Evolutionary conservation across 1,140 invertebrate genomes (phyloP).

Genomic region (Battus philenor): DNA sequence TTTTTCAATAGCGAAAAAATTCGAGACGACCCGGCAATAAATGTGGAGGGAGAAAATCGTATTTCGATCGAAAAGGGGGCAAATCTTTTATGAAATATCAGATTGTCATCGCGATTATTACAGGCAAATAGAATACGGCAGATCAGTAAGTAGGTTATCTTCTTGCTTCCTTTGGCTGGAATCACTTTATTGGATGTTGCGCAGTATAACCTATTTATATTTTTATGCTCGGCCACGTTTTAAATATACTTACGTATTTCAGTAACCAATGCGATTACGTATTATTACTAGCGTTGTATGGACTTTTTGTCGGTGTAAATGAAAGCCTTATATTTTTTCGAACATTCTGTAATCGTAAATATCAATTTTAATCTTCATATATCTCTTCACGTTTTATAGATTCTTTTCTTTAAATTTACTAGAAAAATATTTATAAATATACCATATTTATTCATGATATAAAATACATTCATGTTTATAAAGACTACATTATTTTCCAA

Average conservation of each 20-base stretch:
- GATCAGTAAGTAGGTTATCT: constrained; percentile 74
- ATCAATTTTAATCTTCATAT: too few species aligned
- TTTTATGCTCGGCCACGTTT: constrained; percentile 39
- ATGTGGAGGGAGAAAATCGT: constrained; percentile 69
- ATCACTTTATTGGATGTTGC: constrained; percentile 68
- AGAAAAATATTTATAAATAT: too few species aligned
- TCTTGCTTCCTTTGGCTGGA: constrained; percentile 64
- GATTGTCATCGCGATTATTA: constrained; percentile 76
- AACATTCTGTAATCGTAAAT: too few species aligned
- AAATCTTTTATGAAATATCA: constrained; percentile 76
- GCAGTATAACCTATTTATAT: constrained; percentile 41
- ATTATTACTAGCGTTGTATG: not conserved
- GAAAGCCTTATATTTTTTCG: too few species aligned
- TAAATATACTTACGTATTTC: constrained; percentile 19
- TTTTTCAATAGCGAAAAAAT: constrained; percentile 68
- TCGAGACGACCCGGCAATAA: constrained; percentile 64
- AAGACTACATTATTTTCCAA: not conserved
- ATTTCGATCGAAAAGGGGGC: constrained; percentile 72
- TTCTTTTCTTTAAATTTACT: too few species aligned
- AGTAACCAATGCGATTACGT: not conserved
- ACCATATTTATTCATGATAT: too few species aligned
- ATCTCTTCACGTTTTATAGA: too few species aligned
- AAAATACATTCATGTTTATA: too few species aligned
- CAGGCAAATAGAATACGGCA: constrained; percentile 74
- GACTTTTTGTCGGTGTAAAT: not conserved